A percentile compares a stretch with the other conserved stretches of the same genome.
Evolutionary conservation across 2,888 invertebrate species (phyloP).

Genomic region (Clanis bilineata): DNA sequence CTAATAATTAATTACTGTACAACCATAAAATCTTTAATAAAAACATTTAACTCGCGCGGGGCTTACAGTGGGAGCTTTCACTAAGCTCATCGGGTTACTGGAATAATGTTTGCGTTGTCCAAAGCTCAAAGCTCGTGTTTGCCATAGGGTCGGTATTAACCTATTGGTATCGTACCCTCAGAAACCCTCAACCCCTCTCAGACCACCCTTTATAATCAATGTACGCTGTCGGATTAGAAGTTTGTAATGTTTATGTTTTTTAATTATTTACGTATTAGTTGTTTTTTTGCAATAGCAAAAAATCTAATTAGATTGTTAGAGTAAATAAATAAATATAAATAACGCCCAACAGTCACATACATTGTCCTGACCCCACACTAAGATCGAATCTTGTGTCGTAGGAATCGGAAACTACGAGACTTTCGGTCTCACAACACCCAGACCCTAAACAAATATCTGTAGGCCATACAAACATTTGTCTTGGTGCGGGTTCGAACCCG

Average conservation of each 20-base stretch:
- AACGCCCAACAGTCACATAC: no score
- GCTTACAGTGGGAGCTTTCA: conserved; percentile 65
- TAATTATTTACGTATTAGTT: background rate
- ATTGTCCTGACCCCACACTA: no score
- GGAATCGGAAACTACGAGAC: no score
- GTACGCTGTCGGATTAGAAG: background rate
- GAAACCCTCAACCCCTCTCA: conserved; percentile 15
- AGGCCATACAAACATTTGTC: no score
- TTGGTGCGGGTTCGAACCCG: no score
- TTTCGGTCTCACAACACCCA: no score
- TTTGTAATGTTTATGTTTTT: conserved; percentile 5
- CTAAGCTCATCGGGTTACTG: conserved; percentile 78
- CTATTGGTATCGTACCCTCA: conserved; percentile 46
- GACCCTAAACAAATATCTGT: no score
- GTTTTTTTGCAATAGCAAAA: background rate
- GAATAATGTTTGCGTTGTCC: conserved; percentile 78
- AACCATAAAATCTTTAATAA: conserved; percentile 2
- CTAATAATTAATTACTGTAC: background rate
- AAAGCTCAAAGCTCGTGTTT: conserved; percentile 58
- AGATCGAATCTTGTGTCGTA: no score
- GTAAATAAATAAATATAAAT: no score
- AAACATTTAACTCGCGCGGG: conserved; percentile 38
- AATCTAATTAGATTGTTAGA: no score
- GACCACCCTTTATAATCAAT: conserved; percentile 3
- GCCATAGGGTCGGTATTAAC: conserved; percentile 50